Percentiles rank a stretch among this genome's conserved stretches.
Conservation (phyloP, 2,113 vertebrate genomes). For the Panthera tigris region DNA sequence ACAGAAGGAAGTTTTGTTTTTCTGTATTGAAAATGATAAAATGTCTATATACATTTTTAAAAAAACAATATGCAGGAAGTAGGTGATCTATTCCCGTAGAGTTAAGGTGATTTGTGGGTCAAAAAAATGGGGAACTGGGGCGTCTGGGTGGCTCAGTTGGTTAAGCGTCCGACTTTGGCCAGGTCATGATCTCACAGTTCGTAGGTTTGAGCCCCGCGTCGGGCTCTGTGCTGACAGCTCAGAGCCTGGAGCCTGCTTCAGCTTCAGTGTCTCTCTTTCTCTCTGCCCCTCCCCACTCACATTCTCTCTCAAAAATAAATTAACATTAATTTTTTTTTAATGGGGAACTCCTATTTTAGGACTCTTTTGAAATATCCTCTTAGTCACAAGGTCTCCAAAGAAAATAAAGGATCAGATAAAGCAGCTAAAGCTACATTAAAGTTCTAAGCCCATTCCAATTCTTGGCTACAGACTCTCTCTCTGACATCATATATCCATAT, state of each 20-base stretch:
- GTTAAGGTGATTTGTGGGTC: background rate
- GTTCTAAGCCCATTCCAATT: background rate
- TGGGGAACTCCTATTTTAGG: background rate
- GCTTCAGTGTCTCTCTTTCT: no score
- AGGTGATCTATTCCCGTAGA: background rate
- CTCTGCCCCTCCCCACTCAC: no score
- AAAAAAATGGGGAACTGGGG: background rate
- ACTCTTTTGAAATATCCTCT: background rate
- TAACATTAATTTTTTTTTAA: no score
- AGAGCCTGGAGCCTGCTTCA: no score
- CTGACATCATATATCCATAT: background rate
- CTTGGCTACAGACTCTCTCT: background rate
- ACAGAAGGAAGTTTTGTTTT: constrained; percentile 28
- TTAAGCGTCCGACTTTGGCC: no score
- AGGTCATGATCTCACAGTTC: no score
- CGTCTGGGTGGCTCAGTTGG: no score
- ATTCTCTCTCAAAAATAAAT: no score
- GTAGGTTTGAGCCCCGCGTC: no score
- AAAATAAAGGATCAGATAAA: background rate
- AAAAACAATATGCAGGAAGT: background rate
- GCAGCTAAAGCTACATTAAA: background rate
- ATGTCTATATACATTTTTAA: background rate
- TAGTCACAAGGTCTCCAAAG: background rate
- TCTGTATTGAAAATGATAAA: background rate
- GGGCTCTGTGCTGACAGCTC: no score